Evolutionary conservation across 2,113 vertebrate genomes (phyloP).

Genomic region (Lynx canadensis): DNA sequence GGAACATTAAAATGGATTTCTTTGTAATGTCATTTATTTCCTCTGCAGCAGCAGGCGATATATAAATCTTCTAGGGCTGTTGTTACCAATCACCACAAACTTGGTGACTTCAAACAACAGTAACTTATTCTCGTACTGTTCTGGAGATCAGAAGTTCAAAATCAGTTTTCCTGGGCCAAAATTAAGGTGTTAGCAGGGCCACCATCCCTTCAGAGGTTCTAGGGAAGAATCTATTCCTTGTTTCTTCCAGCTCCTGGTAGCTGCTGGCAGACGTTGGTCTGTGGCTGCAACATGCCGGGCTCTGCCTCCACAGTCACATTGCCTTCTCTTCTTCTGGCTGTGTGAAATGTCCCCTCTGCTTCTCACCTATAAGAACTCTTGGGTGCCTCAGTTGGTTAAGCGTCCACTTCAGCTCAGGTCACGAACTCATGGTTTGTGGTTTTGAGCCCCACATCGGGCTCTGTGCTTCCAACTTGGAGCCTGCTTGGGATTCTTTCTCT

Average conservation of each 20-base stretch:
- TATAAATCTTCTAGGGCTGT: background rate
- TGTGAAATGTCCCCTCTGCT: background rate
- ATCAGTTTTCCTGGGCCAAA: background rate
- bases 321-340: background rate
- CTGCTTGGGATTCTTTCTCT: too few species aligned
- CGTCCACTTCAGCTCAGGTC: too few species aligned
- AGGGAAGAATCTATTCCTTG: background rate
- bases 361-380: background rate
- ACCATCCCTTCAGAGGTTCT: background rate
- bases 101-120: background rate
- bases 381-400: too few species aligned
- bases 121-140: background rate
- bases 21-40: background rate
- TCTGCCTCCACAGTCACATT: background rate
- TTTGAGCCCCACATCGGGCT: too few species aligned
- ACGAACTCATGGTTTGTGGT: too few species aligned
- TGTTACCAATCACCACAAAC: background rate
- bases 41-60: background rate
- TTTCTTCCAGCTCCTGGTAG: background rate
- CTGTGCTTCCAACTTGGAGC: too few species aligned
- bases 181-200: background rate
- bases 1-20: background rate
- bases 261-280: background rate
- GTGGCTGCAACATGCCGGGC: background rate
- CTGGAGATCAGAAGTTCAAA: background rate